Evolutionary conservation across 2,113 vertebrate species (phyloP).

Genomic region (Phyllostomus discolor): DNA sequence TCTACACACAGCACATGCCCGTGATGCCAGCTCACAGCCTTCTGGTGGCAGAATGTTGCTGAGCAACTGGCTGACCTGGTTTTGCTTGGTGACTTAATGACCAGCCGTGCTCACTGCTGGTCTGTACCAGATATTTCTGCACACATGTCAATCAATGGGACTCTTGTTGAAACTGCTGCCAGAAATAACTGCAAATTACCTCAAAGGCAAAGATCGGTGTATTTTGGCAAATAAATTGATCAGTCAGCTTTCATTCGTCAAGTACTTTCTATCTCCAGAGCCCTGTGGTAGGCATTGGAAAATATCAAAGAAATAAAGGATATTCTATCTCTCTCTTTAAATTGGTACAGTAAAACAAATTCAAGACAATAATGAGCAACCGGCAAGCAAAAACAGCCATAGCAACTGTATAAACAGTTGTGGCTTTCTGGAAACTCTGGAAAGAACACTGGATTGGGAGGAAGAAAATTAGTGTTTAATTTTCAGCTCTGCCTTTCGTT

Average conservation of each 20-base stretch:
- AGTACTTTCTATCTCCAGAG: neutral
- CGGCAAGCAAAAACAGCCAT: neutral
- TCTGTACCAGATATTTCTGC: neutral
- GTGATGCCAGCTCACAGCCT: neutral
- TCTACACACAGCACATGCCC: neutral
- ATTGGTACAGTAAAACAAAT: neutral
- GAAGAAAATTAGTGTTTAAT: neutral
- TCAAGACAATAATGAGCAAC: neutral
- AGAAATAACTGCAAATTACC: neutral
- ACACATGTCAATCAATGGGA: neutral
- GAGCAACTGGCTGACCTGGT: constrained; percentile 12
- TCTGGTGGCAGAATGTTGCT: neutral
- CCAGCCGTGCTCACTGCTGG: neutral
- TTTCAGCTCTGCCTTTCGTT: neutral
- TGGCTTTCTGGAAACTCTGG: neutral
- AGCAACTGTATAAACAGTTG: neutral
- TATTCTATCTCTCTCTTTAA: neutral
- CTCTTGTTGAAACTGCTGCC: neutral
- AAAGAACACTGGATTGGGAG: neutral
- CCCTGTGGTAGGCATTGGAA: neutral
- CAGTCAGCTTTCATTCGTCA: neutral
- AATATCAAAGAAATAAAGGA: neutral
- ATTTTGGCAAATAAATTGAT: neutral
- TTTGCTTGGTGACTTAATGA: neutral
- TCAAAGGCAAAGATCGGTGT: neutral